Base-by-base conservation (phyloP, 2,797 vertebrate species). In the Dallia pectoralis region DNA sequence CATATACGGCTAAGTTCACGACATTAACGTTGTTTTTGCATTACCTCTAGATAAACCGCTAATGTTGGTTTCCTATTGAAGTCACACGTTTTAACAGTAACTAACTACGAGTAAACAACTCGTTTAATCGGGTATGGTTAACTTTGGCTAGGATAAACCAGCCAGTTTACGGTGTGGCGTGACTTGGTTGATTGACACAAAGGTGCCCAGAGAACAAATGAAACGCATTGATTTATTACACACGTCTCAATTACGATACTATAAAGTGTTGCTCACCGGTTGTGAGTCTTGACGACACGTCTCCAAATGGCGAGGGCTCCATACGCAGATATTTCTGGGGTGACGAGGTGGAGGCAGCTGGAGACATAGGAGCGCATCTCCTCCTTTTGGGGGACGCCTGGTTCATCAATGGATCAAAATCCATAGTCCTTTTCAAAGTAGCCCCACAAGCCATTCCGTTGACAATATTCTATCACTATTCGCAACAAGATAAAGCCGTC, bases 291-390 rank as follows among this genome's bases (percentile, higher is more conserved):
- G 96, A 94, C 67, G 96, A 96, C 85, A 96, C 89, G 79, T 96
- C 93, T 76, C 95, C 95, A 83, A 97, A 98, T 3, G 96, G 96
- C 32, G 96, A 97, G 1, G 96, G 96, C 85, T 97, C 95, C 95
- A 97, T 92, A 16, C 95, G 95, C 84, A 97, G 91, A 86, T 97
- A 97, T 79, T 97, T 97, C 92, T 96, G 95, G 65, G 96, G 96
- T 32, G 96, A 97, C 30, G 94, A 87, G 78, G 92, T 81, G 69
- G 88, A 89, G 82, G 72, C 90, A 79, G 89, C 94, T 73, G 95
- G 93, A 65, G 95, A 96, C 91, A 96, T 61, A 84, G 95, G 95
- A 82, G 95, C 89, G 87, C 95, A 98, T 84, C 96, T 90, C 85
- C 96, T 90, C 49, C 96, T 90, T 84, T 98, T 98, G 0, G 96